phyloP scores from a whole-genome alignment of 2,797 vertebrate genomes.

The Gallinago solitaria region DNA sequence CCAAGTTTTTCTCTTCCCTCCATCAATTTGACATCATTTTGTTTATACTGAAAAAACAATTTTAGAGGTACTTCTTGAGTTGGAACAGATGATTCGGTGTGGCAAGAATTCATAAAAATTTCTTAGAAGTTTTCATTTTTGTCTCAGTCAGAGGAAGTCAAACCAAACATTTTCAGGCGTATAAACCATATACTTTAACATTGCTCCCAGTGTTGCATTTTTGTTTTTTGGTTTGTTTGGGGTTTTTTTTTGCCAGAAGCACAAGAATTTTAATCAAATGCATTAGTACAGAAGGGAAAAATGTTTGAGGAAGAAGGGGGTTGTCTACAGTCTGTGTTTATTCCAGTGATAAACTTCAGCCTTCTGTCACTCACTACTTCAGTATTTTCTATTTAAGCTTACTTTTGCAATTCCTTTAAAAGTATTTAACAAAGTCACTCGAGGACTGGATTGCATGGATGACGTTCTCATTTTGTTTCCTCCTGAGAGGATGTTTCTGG shows the following conservation, averaged over 20 bases:
- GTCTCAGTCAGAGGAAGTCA: slow-evolving; percentile 63
- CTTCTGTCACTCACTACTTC: background rate
- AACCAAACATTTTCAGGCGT: slow-evolving; percentile 44
- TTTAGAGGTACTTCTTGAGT: slow-evolving; percentile 10
- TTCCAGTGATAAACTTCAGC: background rate
- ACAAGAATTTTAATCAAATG: background rate
- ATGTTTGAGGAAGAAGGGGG: background rate
- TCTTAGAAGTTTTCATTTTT: slow-evolving; percentile 78
- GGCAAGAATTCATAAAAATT: slow-evolving; percentile 56
- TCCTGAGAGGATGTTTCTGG: background rate
- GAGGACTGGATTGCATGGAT: background rate
- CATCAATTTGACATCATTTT: slow-evolving; percentile 74
- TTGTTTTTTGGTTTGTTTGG: background rate
- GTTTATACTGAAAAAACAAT: slow-evolving; percentile 56
- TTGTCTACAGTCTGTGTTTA: background rate
- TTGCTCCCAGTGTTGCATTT: background rate
- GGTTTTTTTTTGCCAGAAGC: background rate
- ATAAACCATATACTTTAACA: background rate
- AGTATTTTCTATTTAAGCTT: background rate
- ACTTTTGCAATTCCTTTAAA: background rate
- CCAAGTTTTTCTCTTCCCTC: slow-evolving; percentile 59
- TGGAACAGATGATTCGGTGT: background rate
- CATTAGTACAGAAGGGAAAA: background rate
- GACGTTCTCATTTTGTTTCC: background rate
- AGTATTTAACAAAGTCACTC: background rate